Evolutionary conservation across 2,113 vertebrate species (phyloP).

Genomic region (Rynchops niger): DNA sequence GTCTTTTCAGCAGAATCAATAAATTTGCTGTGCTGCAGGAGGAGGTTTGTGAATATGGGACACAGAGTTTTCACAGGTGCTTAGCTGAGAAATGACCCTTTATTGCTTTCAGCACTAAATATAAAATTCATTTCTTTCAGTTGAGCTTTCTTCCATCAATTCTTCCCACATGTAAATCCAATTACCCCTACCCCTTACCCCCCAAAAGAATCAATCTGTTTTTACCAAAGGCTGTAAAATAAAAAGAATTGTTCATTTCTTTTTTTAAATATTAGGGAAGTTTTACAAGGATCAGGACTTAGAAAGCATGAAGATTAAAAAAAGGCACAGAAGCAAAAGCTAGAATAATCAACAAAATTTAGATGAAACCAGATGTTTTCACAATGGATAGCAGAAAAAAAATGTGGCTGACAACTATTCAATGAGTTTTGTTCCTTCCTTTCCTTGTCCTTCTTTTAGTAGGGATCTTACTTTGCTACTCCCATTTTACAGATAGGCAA

Average conservation of each 20-base stretch:
- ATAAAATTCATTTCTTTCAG: not conserved
- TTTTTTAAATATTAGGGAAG: not conserved
- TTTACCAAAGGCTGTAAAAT: not conserved
- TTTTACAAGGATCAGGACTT: not conserved
- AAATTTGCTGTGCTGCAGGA: constrained; percentile 65
- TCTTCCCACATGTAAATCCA: not conserved
- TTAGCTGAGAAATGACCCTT: constrained; percentile 17
- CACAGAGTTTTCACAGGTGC: constrained; percentile 59
- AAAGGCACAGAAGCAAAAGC: not conserved
- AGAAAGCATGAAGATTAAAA: not conserved
- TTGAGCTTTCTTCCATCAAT: not conserved
- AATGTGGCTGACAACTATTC: not conserved
- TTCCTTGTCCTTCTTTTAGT: not conserved
- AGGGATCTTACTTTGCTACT: not conserved
- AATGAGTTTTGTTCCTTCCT: not conserved
- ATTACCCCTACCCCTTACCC: not conserved
- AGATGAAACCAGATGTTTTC: not conserved
- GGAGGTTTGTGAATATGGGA: constrained; percentile 79
- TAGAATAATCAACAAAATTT: not conserved
- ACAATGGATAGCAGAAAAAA: not conserved
- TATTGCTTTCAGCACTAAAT: not conserved
- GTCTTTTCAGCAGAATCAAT: not conserved
- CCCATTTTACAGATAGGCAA: not conserved
- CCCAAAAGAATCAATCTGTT: not conserved
- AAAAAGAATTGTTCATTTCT: not conserved